Evolutionary conservation across 2,797 vertebrate species (phyloP), one percentile per base, ranked within the genome.

Genomic region (Cyprinodon diabolis): DNA sequence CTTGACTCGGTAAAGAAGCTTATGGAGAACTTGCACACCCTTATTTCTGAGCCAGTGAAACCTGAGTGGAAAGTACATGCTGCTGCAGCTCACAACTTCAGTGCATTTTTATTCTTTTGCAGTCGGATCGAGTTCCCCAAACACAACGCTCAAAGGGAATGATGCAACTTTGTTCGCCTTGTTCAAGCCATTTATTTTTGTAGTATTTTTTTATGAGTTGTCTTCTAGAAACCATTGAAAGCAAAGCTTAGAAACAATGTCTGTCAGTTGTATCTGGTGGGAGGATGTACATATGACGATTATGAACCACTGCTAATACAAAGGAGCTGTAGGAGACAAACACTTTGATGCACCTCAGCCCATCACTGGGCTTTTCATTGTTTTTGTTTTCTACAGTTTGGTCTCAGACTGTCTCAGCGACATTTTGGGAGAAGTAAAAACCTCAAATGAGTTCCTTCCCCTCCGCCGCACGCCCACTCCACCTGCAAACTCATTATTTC

Each of bases 11-110:
- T 93, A 89, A 92, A 93, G 92, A 93, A 91, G 84, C 87, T 87
- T 89, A 91, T 75, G 71, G 54, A 87, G 92, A 87, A 90, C 90
- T 92, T 94, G 94, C 94, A 94, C 93, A 93, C 90, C 91, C 87
- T 94, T 91, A 88, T 94, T 92, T 95, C 94, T 94, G 94, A 95
- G 94, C 94, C 94, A 95, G 90, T 90, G 82, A 91, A 90, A 91
- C 84, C 84, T 76, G 87, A 91, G 87, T 90, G 90, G 87, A 88
- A 87, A 90, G 85, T 90, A 83, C 86, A 86, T 85, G 86, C 87
- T 88, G 89, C 90, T 92, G 90, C 90, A 89, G 87, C 85, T 90
- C 86, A 81, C 82, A 45, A 84, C 75, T 83, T 85, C 80, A 89
- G 86, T 87, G 80, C 89, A 87, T 89, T 86, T 69, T 76, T n/a